Evolutionary conservation across 1,140 invertebrate species (phyloP).

Genomic region (Drosophila mojavensis): DNA sequence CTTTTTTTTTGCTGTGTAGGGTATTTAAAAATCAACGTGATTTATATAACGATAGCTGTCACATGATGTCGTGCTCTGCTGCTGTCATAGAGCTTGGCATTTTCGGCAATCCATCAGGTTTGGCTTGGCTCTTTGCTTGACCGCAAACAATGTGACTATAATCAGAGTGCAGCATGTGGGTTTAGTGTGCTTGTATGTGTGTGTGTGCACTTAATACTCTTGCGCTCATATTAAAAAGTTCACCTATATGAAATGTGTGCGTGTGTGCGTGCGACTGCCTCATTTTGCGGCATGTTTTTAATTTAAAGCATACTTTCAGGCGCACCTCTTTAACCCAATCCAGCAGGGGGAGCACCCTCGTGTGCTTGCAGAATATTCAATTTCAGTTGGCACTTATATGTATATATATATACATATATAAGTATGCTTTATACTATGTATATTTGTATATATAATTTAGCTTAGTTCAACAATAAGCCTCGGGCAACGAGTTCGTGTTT

Average conservation of each 20-base stretch:
- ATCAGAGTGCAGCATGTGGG: neutral
- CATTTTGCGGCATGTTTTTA: conserved; percentile 61
- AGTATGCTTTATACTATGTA: neutral
- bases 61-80: neutral
- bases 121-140: neutral
- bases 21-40: no score
- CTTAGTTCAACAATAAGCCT: conserved; percentile 21
- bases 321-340: conserved; percentile 15
- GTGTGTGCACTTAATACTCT: conserved; percentile 1
- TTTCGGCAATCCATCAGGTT: conserved; percentile 14
- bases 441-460: conserved; percentile 25
- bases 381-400: conserved; percentile 32
- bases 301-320: conserved; percentile 51
- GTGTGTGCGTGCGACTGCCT: conserved; percentile 47
- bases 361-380: conserved; percentile 50
- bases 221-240: conserved; percentile 13
- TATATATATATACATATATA: neutral
- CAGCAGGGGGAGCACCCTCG: neutral
- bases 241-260: conserved; percentile 10
- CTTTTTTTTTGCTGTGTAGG: no score
- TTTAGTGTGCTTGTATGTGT: neutral
- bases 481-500: conserved; percentile 42
- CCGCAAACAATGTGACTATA: conserved; percentile 22
- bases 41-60: neutral
- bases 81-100: conserved; percentile 10